Conservation (phyloP, 2,797 vertebrate species). For the Helostoma temminkii region DNA sequence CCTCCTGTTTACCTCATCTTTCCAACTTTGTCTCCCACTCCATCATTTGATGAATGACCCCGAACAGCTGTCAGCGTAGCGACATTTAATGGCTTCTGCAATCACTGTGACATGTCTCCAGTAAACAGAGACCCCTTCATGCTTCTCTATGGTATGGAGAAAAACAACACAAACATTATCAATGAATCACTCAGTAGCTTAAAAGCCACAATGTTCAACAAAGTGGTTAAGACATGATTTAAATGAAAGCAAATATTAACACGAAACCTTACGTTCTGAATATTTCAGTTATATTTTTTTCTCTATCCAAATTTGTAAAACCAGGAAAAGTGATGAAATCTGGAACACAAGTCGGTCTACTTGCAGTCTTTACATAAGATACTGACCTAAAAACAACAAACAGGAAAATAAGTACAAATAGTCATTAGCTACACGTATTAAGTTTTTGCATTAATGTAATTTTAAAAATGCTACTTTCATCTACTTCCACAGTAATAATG, state of each 20-base stretch:
- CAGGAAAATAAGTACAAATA: too few species aligned
- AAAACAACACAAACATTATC: constrained; percentile 34
- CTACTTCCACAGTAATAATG: constrained; percentile 3
- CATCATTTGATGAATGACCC: constrained; percentile 78
- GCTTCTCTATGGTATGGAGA: constrained; percentile 15
- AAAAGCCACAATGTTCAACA: constrained; percentile 7
- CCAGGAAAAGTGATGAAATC: too few species aligned
- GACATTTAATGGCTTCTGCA: constrained; percentile 73
- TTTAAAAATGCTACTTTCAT: neutral
- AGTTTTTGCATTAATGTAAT: neutral
- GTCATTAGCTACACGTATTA: neutral
- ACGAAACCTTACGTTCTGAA: neutral
- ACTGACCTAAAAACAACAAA: too few species aligned
- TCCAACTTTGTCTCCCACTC: constrained; percentile 69
- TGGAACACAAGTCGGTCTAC: too few species aligned
- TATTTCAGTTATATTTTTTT: neutral
- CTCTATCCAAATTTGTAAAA: neutral
- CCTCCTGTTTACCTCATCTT: constrained; percentile 71
- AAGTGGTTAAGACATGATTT: constrained; percentile 23
- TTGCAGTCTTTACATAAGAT: too few species aligned
- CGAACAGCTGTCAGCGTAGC: constrained; percentile 72
- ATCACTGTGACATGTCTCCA: constrained; percentile 68
- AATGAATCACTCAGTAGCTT: constrained; percentile 16
- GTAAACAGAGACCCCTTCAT: constrained; percentile 55
- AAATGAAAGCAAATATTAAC: neutral